phyloP scores from a whole-genome alignment of 1,140 invertebrate genomes.

The Diploscapter pachys region DNA sequence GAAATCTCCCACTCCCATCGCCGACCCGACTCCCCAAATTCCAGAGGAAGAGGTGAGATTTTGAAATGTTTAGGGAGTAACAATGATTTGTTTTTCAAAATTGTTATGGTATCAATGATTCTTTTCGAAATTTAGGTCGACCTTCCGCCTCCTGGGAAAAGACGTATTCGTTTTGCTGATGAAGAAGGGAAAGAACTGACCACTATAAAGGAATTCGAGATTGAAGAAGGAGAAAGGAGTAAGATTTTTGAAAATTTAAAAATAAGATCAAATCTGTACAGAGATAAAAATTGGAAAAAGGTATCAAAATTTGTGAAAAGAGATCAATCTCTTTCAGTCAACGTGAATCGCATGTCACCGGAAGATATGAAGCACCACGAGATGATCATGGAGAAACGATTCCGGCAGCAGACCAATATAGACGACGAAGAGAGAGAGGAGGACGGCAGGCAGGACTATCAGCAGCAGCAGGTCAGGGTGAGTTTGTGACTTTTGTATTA shows the following conservation, averaged over 20 bases:
- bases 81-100: too few species aligned
- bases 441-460: neutral
- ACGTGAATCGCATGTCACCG: conserved; percentile 15
- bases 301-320: neutral
- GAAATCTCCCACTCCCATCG: too few species aligned
- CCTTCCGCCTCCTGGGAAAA: neutral
- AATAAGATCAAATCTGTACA: neutral
- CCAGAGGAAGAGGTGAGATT: too few species aligned
- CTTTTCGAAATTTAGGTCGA: neutral
- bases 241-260: neutral
- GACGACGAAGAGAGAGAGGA: conserved; percentile 7
- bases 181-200: conserved; percentile 11
- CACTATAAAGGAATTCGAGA: conserved; percentile 9
- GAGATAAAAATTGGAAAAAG: neutral
- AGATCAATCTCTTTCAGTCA: conserved; percentile 16
- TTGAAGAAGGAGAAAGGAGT: conserved; percentile 29
- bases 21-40: too few species aligned
- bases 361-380: conserved; percentile 31
- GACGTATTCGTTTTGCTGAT: conserved; percentile 19
- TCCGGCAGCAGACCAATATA: neutral
- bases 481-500: too few species aligned
- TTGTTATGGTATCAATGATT: too few species aligned
- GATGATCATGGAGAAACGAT: conserved; percentile 4
- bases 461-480: too few species aligned
- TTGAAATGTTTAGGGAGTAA: too few species aligned